phyloP scores from a whole-genome alignment of 2,888 invertebrate genomes.

The Pelosia muscerda region DNA sequence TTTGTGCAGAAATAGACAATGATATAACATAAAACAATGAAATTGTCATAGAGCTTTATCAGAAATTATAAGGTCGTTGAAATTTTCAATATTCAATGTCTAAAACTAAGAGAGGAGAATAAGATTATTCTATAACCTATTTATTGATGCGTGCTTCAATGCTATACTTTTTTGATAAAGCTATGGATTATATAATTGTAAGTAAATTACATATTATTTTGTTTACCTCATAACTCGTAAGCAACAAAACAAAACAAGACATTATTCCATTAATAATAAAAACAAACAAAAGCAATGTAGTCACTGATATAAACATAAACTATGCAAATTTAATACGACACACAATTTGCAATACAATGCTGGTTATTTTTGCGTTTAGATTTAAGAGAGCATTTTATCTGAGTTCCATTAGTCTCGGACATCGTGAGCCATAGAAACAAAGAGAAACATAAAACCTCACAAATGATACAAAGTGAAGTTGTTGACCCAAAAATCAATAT shows the following conservation, averaged over 20 bases:
- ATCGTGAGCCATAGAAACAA: slow-evolving; percentile 62
- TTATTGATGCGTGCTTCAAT: too few species aligned
- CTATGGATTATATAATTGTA: not conserved
- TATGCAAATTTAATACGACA: slow-evolving; percentile 50
- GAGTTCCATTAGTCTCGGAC: slow-evolving; percentile 60
- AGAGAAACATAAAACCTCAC: slow-evolving; percentile 59
- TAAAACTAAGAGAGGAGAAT: too few species aligned
- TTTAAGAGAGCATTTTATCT: slow-evolving; percentile 57
- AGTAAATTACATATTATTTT: not conserved
- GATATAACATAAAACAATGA: too few species aligned
- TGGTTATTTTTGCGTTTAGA: slow-evolving; percentile 44
- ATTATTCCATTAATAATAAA: slow-evolving; percentile 34
- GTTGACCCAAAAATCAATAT: slow-evolving; percentile 85
- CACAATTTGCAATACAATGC: slow-evolving; percentile 45
- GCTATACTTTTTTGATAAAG: too few species aligned
- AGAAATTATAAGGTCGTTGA: too few species aligned
- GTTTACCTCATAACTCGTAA: not conserved
- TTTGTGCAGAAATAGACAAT: too few species aligned
- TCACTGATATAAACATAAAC: slow-evolving; percentile 42
- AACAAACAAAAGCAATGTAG: slow-evolving; percentile 36
- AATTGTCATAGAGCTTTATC: too few species aligned
- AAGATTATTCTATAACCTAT: not conserved
- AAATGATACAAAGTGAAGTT: slow-evolving; percentile 72
- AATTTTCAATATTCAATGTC: too few species aligned
- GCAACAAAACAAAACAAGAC: not conserved